These are phyloP conservation scores for Spheniscus mendiculus DNA, from an alignment of 2,113 vertebrate species.

Conservation along the genomic window DNA sequence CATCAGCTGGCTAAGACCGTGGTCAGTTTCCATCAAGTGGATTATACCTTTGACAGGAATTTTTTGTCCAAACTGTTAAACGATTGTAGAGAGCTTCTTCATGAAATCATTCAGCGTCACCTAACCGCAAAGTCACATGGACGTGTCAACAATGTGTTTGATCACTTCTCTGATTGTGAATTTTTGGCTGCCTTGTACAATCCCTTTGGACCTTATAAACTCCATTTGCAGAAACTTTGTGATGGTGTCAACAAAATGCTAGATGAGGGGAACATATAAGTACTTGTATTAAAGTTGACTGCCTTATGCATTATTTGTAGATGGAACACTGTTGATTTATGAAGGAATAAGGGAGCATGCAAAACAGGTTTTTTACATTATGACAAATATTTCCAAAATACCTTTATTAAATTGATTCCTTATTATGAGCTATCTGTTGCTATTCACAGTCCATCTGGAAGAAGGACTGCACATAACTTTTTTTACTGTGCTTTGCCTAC, in stretches of 20 bases:
- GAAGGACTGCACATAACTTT: not conserved
- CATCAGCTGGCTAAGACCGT: slow-evolving; percentile 86
- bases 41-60: slow-evolving; percentile 85
- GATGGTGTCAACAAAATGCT: slow-evolving; percentile 87
- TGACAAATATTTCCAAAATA: slow-evolving; percentile 38
- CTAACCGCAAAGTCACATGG: slow-evolving; percentile 85
- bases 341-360: slow-evolving; percentile 70
- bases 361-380: not conserved
- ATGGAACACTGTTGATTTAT: slow-evolving; percentile 69
- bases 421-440: slow-evolving; percentile 10
- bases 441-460: not conserved
- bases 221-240: slow-evolving; percentile 86
- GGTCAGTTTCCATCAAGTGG: slow-evolving; percentile 88
- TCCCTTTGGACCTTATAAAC: slow-evolving; percentile 82
- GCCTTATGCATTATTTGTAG: slow-evolving; percentile 31
- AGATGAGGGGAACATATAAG: slow-evolving; percentile 87
- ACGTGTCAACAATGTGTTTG: slow-evolving; percentile 85
- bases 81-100: slow-evolving; percentile 82
- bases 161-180: slow-evolving; percentile 87
- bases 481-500: slow-evolving; percentile 41
- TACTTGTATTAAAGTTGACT: not conserved
- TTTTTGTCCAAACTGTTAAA: slow-evolving; percentile 82
- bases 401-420: slow-evolving; percentile 23
- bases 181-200: slow-evolving; percentile 87
- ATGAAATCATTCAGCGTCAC: slow-evolving; percentile 85